Percentiles rank a stretch among this genome's conserved stretches.
These are phyloP conservation scores for Eurosta solidaginis DNA, from an alignment of 1,140 invertebrate genomes.

Conservation along the genomic window DNA sequence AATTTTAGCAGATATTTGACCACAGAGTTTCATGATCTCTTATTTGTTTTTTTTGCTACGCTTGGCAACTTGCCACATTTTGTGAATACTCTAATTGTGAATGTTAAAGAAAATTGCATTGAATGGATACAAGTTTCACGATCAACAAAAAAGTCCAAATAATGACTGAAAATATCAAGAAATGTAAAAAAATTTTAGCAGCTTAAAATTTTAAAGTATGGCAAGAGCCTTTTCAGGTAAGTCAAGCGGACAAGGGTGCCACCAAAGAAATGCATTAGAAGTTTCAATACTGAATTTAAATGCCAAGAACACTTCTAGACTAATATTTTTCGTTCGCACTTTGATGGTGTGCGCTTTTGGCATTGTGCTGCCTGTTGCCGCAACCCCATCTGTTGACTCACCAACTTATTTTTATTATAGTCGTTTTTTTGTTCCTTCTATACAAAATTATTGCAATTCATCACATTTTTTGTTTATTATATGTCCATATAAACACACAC, in stretches of 20 bases:
- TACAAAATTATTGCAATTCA: constrained; percentile 27
- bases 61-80: no score
- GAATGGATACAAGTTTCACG: background rate
- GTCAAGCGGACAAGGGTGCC: background rate
- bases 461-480: constrained; percentile 3
- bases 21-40: no score
- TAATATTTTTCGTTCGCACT: background rate
- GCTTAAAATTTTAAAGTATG: background rate
- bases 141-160: background rate
- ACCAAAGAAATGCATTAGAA: background rate
- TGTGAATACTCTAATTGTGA: no score
- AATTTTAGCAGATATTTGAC: no score
- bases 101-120: no score
- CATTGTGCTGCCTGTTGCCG: background rate
- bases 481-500: no score
- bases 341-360: background rate
- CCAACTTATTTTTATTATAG: background rate
- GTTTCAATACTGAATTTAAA: background rate
- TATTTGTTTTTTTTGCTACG: no score
- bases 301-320: background rate
- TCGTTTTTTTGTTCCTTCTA: background rate
- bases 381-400: background rate
- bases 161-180: background rate
- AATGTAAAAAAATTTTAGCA: background rate
- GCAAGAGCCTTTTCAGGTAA: background rate